These are phyloP conservation scores for Mantis religiosa DNA, from an alignment of 2,888 invertebrate species.

Conservation along the genomic window DNA sequence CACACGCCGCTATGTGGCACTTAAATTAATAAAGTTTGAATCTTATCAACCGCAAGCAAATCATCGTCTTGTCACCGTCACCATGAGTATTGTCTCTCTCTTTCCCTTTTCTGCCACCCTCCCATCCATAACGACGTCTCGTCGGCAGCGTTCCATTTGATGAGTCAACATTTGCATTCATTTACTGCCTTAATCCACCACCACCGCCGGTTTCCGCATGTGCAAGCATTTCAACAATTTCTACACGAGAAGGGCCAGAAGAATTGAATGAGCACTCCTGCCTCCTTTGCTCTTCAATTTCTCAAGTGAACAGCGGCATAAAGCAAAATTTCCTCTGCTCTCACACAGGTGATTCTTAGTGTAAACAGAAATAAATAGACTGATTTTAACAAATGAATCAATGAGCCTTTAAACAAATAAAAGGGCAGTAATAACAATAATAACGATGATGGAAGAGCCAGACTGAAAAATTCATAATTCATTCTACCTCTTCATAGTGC, in stretches of 20 bases:
- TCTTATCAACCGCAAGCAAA: slow-evolving; percentile 16
- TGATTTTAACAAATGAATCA: too few species aligned
- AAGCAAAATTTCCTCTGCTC: not conserved
- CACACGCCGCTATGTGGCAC: not conserved
- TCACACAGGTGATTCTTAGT: not conserved
- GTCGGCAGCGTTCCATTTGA: slow-evolving; percentile 24
- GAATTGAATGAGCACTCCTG: not conserved
- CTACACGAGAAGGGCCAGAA: not conserved
- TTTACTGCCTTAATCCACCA: slow-evolving; percentile 22
- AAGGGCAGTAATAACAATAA: too few species aligned
- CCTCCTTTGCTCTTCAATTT: not conserved
- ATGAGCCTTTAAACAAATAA: too few species aligned
- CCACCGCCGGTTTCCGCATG: slow-evolving; percentile 2
- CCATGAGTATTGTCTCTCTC: not conserved
- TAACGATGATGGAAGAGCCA: too few species aligned
- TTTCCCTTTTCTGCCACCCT: not conserved
- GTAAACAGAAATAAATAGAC: too few species aligned
- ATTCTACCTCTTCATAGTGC: too few species aligned
- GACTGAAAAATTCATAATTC: too few species aligned
- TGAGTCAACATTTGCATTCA: slow-evolving; percentile 31
- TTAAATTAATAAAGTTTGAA: slow-evolving; percentile 20
- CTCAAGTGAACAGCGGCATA: not conserved
- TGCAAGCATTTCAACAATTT: slow-evolving; percentile 16
- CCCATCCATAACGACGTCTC: not conserved
- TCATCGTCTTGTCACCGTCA: not conserved